Conservation (phyloP, 1,140 invertebrate species). For the Caenorhabditis brenneri region DNA sequence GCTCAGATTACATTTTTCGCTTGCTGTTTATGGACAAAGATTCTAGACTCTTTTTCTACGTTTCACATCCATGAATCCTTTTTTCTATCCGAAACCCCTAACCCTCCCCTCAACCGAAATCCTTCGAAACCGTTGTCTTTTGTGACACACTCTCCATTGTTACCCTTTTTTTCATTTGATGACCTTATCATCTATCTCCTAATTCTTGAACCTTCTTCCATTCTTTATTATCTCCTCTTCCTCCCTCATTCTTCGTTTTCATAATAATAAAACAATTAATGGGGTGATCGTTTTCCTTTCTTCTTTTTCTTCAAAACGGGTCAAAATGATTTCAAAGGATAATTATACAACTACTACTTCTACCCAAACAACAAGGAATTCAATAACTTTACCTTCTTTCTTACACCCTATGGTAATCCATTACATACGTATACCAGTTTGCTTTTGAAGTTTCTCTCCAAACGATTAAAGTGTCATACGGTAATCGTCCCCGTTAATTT, state of each 20-base stretch:
- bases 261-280: conserved; percentile 39
- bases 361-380: background rate
- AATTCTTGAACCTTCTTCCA: background rate
- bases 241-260: background rate
- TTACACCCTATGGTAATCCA: background rate
- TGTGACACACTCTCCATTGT: background rate
- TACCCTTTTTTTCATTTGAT: background rate
- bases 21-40: no score
- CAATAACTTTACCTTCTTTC: background rate
- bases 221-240: background rate
- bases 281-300: background rate
- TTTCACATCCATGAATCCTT: no score
- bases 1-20: no score
- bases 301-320: background rate
- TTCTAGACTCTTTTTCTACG: no score
- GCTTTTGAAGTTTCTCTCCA: background rate
- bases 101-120: no score
- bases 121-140: no score
- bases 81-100: no score
- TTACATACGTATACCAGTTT: conserved; percentile 9
- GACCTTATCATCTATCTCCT: background rate
- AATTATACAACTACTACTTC: no score
- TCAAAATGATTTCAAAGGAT: conserved; percentile 38
- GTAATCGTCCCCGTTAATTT: background rate
- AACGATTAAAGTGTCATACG: conserved; percentile 21